Base-by-base conservation (phyloP, 2,113 vertebrate genomes). In the Ophiodon elongatus region DNA sequence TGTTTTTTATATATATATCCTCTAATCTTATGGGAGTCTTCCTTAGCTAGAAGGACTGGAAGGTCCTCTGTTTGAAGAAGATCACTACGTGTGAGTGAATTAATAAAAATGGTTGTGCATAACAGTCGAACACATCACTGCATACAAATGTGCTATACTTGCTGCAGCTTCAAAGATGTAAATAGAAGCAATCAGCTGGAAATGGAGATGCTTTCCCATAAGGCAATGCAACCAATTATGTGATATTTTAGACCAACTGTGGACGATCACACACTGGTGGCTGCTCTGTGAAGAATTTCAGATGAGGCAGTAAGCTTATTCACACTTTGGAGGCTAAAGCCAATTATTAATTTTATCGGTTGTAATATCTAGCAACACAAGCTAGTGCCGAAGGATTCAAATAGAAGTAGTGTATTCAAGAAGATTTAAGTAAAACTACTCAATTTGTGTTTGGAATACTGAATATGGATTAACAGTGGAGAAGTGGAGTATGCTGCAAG, bases 81-180 rank as follows among this genome's bases (percentile, higher is more conserved):
- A 76, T 66, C 15, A 37, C 64, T 39, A 37, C 56, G 17, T 11
- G 47, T 9, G 43, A 62, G n/a, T 33, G 17, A 31, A 37, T 64
- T 9, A 25, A 29, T 13, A 69, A 62, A 71, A 81, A 23, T 56
- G 5, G 2, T 27, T 31, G 21, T 45, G 41, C 8, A 14, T 57
- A 35, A 37, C 60, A 68, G 35, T 73, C 1, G 0, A 63, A 68
- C 37, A 31, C 35, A 76, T 57, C 19, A 4, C 63, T 76, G 83
- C 63, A 80, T 85, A 80, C 70, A 83, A 81, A 91, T 85, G 56
- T 54, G 45, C 17, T 64, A 8, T 10, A 72, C 27, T 64, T 15
- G 37, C 65, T 69, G 33, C 64, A 52, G 31, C 57, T 83, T 63
- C 29, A 76, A 70, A 54, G 4, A 77, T 73, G 79, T 64, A 73